Percentiles rank a stretch among this genome's conserved stretches.
These are phyloP conservation scores for Coelopa pilipes DNA, from an alignment of 2,888 invertebrate species.

Conservation along the genomic window DNA sequence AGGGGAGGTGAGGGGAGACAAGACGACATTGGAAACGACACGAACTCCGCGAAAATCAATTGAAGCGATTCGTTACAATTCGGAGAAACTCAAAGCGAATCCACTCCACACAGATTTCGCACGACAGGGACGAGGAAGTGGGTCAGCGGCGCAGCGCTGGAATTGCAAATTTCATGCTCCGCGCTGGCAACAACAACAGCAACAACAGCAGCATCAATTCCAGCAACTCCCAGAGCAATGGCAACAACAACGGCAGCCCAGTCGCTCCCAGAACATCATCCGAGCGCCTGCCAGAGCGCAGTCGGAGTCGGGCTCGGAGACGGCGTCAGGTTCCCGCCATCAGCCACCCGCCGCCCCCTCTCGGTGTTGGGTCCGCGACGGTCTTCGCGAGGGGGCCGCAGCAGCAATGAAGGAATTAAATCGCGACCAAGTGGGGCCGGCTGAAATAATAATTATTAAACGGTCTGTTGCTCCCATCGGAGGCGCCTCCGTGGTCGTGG, in stretches of 20 bases:
- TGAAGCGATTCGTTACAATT: slow-evolving; percentile 8
- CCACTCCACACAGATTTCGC: slow-evolving; percentile 15
- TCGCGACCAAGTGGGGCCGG: slow-evolving; percentile 8
- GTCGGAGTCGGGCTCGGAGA: too few relatives aligned
- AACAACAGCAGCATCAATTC: slow-evolving; percentile 8
- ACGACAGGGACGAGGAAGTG: background rate
- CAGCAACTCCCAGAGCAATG: background rate
- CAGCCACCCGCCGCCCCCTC: too few relatives aligned
- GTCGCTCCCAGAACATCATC: too few relatives aligned
- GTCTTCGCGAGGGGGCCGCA: background rate
- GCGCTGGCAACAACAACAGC: background rate
- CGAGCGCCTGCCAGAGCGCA: too few relatives aligned
- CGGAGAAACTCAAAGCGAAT: slow-evolving; percentile 3
- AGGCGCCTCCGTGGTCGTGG: background rate
- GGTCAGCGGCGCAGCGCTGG: slow-evolving; percentile 20
- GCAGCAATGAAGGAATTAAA: slow-evolving; percentile 24
- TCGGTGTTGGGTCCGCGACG: background rate
- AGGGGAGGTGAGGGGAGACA: too few relatives aligned
- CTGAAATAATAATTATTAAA: slow-evolving; percentile 31
- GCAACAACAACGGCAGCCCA: background rate
- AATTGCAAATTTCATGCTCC: slow-evolving; percentile 4
- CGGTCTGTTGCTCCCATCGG: background rate
- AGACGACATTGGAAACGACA: too few relatives aligned
- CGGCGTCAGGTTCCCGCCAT: too few relatives aligned
- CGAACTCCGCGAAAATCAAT: background rate